Base-by-base conservation (phyloP, 1,140 invertebrate species). In the Hylyphantes graminicola region DNA sequence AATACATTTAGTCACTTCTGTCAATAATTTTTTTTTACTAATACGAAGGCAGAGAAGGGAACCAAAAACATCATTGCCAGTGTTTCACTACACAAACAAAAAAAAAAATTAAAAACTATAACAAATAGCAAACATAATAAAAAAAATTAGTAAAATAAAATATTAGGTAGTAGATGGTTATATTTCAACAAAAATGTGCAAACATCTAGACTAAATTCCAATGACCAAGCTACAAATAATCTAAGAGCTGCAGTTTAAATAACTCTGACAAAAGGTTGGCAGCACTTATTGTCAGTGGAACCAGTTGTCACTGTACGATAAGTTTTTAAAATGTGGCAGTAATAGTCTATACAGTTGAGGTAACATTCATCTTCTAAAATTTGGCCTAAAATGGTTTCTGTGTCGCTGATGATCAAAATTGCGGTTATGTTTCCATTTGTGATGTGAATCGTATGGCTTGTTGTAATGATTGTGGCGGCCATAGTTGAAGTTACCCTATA, bases 281-380 rank as follows among this genome's bases (percentile, higher is more conserved):
- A 9, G n/a, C 50, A 51, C 53, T 17, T 15, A 51, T 21, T 21
- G 54, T 57, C 57, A 21, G 70, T 74, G 70, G 51, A 55, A 57
- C 54, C 53, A 57, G 21, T 21, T 74, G 35, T n/a, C 21, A 54
- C 57, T 15, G 35, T 57, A 19, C 17, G 57, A 74, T 54, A 70
- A 48, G 17, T 70, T 21, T 57, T 57, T 74, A 35, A 74, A 74
- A 74, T 74, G 72, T 74, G 72, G 72, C 72, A 74, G 72, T 74
- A 74, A 57, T 35, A 57, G 15, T 15, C 57, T 53, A 35, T 51
- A 35, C 7, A 19, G 15, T 74, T n/a, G 15, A 35, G 51, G 57
- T 57, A 50, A 57, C 53, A 74, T 74, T 74, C 76, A 78, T 78
- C 76, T 67, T 65, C 55, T 50, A 67, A 67, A 78, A 67, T 67